phyloP scores from a whole-genome alignment of 2,797 vertebrate species.

The Rhynchonycteris naso region DNA sequence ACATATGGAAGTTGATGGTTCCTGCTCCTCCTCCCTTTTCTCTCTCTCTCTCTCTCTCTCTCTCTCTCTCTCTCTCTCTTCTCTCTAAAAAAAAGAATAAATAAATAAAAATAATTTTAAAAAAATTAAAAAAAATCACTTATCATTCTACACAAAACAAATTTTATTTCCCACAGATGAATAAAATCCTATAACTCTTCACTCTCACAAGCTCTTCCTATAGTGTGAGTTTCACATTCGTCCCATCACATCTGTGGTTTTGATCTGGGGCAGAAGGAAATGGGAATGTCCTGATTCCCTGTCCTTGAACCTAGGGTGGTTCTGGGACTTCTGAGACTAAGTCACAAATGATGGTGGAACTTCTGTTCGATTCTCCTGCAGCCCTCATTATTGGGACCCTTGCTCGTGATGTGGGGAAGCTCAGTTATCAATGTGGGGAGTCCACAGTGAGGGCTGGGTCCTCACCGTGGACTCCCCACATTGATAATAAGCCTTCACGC shows the following conservation, averaged over 20 bases:
- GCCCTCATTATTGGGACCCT: background rate
- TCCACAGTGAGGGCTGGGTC: background rate
- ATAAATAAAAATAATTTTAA: no score
- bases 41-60: no score
- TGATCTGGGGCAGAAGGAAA: background rate
- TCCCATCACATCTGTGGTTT: background rate
- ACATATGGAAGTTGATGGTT: no score
- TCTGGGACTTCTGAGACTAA: background rate
- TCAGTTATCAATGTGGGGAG: background rate
- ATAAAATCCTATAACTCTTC: background rate
- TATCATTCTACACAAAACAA: background rate
- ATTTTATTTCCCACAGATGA: conserved; percentile 32
- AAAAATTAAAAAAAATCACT: no score
- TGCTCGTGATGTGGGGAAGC: background rate
- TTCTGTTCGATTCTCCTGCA: background rate
- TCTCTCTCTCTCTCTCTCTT: no score
- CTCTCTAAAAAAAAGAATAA: no score
- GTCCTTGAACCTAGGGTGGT: background rate
- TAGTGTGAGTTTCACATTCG: background rate
- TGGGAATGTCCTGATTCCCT: background rate
- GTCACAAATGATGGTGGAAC: background rate
- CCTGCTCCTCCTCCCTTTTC: no score
- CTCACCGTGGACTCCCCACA: no score
- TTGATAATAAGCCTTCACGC: background rate
- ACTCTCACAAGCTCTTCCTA: background rate